Conservation (phyloP, 1,140 invertebrate genomes). For the Ganaspis sp. region DNA sequence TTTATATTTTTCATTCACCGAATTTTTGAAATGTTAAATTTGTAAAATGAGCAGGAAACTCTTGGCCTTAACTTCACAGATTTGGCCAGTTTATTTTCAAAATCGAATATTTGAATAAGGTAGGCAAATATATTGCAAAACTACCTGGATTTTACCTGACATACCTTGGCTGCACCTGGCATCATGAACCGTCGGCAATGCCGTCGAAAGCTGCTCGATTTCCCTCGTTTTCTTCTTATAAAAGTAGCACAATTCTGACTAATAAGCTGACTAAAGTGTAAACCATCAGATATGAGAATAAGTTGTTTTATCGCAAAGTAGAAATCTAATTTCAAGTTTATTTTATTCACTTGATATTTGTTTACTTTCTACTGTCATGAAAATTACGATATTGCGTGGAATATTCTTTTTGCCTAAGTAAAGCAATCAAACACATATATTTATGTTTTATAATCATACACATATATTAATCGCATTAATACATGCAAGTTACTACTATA, state of each 20-base stretch:
- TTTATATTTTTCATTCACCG: too few relatives aligned
- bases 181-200: background rate
- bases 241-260: conserved; percentile 27
- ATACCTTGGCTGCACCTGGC: background rate
- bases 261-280: conserved; percentile 4
- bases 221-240: conserved; percentile 24
- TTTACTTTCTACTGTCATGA: background rate
- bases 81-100: too few relatives aligned
- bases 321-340: background rate
- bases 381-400: background rate
- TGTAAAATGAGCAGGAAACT: too few relatives aligned
- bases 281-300: conserved; percentile 17
- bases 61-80: too few relatives aligned
- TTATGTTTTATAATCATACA: too few relatives aligned
- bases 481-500: too few relatives aligned
- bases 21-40: too few relatives aligned
- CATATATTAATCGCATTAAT: too few relatives aligned
- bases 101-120: too few relatives aligned
- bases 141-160: conserved; percentile 11
- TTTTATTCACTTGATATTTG: background rate
- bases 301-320: conserved; percentile 7
- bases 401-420: background rate
- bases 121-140: too few relatives aligned
- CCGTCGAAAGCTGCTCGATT: conserved; percentile 22
- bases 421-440: too few relatives aligned